Evolutionary conservation across 2,797 vertebrate genomes (phyloP), one percentile per base, ranked within the genome.

Genomic region (Danio tinwini): DNA sequence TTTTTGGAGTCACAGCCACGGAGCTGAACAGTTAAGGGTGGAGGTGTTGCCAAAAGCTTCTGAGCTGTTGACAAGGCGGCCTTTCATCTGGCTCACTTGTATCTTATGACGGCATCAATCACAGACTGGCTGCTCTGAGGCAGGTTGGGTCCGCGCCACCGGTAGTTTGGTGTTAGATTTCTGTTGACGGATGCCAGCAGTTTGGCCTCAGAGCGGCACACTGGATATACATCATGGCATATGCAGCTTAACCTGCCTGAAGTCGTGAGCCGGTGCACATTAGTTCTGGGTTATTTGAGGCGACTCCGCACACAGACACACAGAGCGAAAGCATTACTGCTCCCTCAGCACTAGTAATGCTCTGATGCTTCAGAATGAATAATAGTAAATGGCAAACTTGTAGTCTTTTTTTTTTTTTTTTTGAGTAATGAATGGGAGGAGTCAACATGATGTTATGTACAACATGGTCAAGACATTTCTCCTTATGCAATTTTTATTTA

Each of bases 201-300:
- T 64, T 75, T 75, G 29, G 39, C 69, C 42, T 45, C n/a, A 19
- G 44, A 59, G 68, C 44, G 3, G 6, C 63, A 56, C 55, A 21
- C 9, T 58, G 59, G 49, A 69, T 69, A 45, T 29, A 40, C 17
- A 44, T 45, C 19, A 19, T 2, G 29, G 21, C 16, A 21, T 14
- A 47, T n/a, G 45, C 40, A 45, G n/a, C 14, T 19, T 37, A 44
- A n/a, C 56, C 49, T 63, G 49, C 40, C 55, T 69, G 45, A 55
- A 13, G 17, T 74, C 29, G 63, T 44, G 17, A 50, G 19, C 21
- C 5, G 37, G 14, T 53, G 17, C 71, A 65, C 8, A 37, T 74
- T 78, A 71, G 52, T 64, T 78, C 44, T 58, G 64, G 74, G 72
- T 75, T 71, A 47, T 81, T 78, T 81, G 21, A 61, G n/a, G 69